Percentiles rank a stretch among this genome's conserved stretches.
Evolutionary conservation across 2,797 vertebrate species (phyloP).

Genomic region (Lycodopsis pacificus): DNA sequence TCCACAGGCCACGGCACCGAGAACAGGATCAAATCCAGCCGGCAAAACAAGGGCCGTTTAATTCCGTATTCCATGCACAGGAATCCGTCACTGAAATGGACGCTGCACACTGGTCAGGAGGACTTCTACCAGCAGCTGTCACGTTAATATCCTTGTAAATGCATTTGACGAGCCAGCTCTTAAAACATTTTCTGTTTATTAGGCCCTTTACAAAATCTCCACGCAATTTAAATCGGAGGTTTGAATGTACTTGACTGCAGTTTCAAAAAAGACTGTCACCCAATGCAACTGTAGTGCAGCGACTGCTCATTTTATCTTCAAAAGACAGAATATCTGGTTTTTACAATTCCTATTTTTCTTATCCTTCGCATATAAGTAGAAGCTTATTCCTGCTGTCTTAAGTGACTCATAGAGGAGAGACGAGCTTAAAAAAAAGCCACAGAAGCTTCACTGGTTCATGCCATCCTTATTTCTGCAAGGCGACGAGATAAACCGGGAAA

Average conservation of each 20-base stretch:
- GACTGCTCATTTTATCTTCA: too few relatives aligned
- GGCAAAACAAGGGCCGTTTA: background rate
- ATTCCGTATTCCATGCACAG: background rate
- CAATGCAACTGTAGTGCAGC: background rate
- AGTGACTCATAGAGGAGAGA: background rate
- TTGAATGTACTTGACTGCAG: background rate
- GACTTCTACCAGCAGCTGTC: background rate
- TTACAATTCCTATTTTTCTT: background rate
- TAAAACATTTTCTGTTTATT: background rate
- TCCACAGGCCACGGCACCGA: constrained; percentile 8
- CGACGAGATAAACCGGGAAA: constrained; percentile 21
- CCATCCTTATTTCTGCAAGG: constrained; percentile 3
- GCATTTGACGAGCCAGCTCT: background rate
- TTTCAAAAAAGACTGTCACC: background rate
- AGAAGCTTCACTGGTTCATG: constrained; percentile 10
- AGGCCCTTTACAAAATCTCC: background rate
- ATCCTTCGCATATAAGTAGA: too few relatives aligned
- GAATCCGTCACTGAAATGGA: background rate
- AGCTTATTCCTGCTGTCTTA: background rate
- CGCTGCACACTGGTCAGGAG: constrained; percentile 29
- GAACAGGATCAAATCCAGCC: background rate
- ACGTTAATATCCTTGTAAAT: background rate
- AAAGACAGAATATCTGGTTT: background rate
- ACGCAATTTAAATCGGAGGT: background rate
- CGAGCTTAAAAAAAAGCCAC: constrained; percentile 12